A percentile compares a stretch with the other conserved stretches of the same genome.
phyloP scores from a whole-genome alignment of 2,113 vertebrate genomes.

The Sinocyclocheilus anshuiensis region DNA sequence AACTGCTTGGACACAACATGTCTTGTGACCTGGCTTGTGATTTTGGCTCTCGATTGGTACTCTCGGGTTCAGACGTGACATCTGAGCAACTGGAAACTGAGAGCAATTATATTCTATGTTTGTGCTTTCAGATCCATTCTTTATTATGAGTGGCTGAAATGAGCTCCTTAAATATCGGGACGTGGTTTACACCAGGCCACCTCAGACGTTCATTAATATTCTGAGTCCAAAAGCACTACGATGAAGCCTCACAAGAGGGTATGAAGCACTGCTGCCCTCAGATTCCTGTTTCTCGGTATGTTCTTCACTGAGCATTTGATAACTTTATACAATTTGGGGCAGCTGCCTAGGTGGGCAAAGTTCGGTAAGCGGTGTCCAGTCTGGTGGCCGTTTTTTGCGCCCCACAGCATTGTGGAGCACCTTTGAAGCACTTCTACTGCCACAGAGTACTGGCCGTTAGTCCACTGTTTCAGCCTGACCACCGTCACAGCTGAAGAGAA shows the following conservation, averaged over 20 bases:
- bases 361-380: slow-evolving; percentile 51
- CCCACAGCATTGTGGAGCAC: slow-evolving; percentile 70
- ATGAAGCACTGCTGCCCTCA: slow-evolving; percentile 72
- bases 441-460: slow-evolving; percentile 64
- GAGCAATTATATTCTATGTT: neutral
- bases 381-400: slow-evolving; percentile 55
- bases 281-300: slow-evolving; percentile 59
- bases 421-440: slow-evolving; percentile 72
- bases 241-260: slow-evolving; percentile 69
- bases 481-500: slow-evolving; percentile 67
- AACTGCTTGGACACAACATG: slow-evolving; percentile 18
- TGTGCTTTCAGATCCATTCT: neutral
- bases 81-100: neutral
- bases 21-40: neutral
- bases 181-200: slow-evolving; percentile 18
- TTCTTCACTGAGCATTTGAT: slow-evolving; percentile 65
- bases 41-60: neutral
- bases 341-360: slow-evolving; percentile 52
- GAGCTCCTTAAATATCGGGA: slow-evolving; percentile 29
- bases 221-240: neutral
- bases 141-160: slow-evolving; percentile 6
- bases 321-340: slow-evolving; percentile 62
- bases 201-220: neutral
- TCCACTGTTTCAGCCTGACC: slow-evolving; percentile 67
- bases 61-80: neutral